Evolutionary conservation across 2,888 invertebrate species (phyloP).

Genomic region (Dolomedes plantarius): DNA sequence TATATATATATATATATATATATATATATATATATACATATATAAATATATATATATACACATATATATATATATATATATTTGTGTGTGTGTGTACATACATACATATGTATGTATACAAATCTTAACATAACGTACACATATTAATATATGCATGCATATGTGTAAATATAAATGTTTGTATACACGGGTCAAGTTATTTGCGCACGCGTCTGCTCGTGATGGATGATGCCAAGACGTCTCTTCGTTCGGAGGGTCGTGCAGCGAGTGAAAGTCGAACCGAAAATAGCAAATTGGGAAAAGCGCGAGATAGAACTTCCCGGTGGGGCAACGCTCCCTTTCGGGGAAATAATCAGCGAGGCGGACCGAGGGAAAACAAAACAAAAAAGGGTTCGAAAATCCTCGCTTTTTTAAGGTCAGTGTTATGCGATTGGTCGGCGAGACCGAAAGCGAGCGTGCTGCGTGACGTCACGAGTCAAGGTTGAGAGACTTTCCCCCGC

Average conservation of each 20-base stretch:
- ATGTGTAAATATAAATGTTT: neutral
- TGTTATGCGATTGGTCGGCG: conserved; percentile 53
- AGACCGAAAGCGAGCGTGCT: neutral
- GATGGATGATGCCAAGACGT: too few relatives aligned
- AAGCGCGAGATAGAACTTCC: too few relatives aligned
- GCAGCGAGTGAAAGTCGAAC: too few relatives aligned
- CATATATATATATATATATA: too few relatives aligned
- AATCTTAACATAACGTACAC: neutral
- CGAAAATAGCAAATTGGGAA: too few relatives aligned
- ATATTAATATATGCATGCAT: neutral
- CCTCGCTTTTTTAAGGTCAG: conserved; percentile 55
- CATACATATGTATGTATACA: neutral
- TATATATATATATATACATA: too few relatives aligned
- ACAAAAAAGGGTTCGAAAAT: too few relatives aligned
- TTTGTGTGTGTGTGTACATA: neutral
- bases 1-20: too few relatives aligned
- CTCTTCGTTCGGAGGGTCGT: too few relatives aligned
- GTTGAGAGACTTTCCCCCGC: conserved; percentile 58
- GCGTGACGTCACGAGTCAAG: conserved; percentile 63
- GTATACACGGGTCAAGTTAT: too few relatives aligned
- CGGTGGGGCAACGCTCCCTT: conserved; percentile 18
- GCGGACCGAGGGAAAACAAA: conserved; percentile 14
- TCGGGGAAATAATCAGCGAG: conserved; percentile 3
- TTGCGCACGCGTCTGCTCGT: too few relatives aligned
- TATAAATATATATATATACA: too few relatives aligned